Conservation (phyloP, 1,140 invertebrate genomes). For the Vollenhovia emeryi region DNA sequence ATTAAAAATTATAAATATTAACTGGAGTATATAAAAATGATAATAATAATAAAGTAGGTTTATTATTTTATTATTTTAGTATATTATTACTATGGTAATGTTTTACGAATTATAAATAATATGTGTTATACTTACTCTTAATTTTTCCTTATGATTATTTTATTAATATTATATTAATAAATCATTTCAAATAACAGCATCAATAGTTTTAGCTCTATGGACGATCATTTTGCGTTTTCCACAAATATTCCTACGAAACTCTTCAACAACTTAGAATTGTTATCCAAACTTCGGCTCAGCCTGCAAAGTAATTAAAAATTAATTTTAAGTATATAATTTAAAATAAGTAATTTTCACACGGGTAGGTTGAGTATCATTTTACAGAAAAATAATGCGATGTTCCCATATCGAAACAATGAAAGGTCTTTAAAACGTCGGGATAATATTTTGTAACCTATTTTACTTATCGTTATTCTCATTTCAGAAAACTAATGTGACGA, state of each 20-base stretch:
- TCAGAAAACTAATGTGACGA: neutral
- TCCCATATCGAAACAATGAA: constrained; percentile 35
- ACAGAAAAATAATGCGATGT: neutral
- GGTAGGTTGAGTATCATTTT: neutral
- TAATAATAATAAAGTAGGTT: constrained; percentile 20
- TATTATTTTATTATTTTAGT: constrained; percentile 47
- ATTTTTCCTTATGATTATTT: constrained; percentile 44
- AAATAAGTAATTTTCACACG: too few relatives aligned
- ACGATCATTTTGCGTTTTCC: neutral
- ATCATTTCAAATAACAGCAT: constrained; percentile 76
- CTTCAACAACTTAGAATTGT: neutral
- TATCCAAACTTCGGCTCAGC: neutral
- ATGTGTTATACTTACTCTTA: constrained; percentile 63
- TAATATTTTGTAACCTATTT: constrained; percentile 31
- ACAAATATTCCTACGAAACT: constrained; percentile 28
- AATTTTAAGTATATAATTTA: too few relatives aligned
- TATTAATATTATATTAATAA: constrained; percentile 74
- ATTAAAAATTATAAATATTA: constrained; percentile 71
- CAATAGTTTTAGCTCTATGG: constrained; percentile 32
- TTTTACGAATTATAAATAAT: constrained; percentile 74
- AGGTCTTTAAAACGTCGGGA: constrained; percentile 6
- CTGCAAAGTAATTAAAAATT: too few relatives aligned
- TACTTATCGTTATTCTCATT: neutral
- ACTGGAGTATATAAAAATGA: constrained; percentile 62
- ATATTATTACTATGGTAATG: constrained; percentile 76